Evolutionary conservation across 2,113 vertebrate species (phyloP).

Genomic region (Stegastes partitus): DNA sequence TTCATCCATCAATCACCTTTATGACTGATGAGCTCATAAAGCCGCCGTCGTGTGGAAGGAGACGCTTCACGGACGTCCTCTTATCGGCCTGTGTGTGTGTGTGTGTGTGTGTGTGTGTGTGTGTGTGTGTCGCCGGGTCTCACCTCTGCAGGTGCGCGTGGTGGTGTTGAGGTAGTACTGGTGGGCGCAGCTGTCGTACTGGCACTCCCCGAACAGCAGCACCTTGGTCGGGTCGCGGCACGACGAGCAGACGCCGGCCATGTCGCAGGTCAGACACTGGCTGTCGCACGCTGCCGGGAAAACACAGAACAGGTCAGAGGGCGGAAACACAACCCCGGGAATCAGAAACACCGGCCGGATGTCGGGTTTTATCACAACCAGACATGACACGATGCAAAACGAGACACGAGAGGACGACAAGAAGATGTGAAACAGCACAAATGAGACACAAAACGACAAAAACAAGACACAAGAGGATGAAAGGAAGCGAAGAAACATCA

Average conservation of each 20-base stretch:
- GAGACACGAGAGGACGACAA: no score
- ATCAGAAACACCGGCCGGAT: not conserved
- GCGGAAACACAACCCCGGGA: not conserved
- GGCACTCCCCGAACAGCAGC: slow-evolving; percentile 94
- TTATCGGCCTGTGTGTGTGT: no score
- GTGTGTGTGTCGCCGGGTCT: no score
- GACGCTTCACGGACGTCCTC: slow-evolving; percentile 56
- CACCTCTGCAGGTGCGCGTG: slow-evolving; percentile 92
- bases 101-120: no score
- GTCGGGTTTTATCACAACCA: no score
- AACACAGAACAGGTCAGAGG: slow-evolving; percentile 1
- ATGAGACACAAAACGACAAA: no score
- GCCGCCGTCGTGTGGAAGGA: slow-evolving; percentile 35
- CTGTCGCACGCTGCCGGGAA: slow-evolving; percentile 86
- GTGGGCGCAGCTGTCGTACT: slow-evolving; percentile 90
- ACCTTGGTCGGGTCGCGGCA: slow-evolving; percentile 91
- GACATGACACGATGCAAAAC: no score
- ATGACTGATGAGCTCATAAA: slow-evolving; percentile 51
- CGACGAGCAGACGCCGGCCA: slow-evolving; percentile 83
- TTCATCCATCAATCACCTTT: slow-evolving; percentile 55
- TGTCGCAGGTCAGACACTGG: slow-evolving; percentile 90
- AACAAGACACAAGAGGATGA: no score
- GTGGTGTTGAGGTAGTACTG: slow-evolving; percentile 93
- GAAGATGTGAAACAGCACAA: no score
- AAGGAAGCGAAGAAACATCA: no score